Base-by-base conservation (phyloP, 2,797 vertebrate species). In the Coccyzus lansbergi region DNA sequence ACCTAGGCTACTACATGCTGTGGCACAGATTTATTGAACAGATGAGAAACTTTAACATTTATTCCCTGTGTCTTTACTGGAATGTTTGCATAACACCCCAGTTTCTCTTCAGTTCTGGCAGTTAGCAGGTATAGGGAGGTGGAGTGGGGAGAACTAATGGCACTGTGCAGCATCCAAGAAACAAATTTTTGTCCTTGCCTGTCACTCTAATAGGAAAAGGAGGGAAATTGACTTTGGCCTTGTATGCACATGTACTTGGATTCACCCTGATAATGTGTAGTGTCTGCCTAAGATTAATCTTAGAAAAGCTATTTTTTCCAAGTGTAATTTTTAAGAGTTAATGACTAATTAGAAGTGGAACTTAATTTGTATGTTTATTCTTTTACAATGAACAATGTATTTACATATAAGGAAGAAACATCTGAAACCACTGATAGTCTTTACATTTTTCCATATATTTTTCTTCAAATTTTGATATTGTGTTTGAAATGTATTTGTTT, bases 311-410 rank as follows among this genome's bases (percentile, higher is more conserved):
- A 88, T 38, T 38, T 76, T 96, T 88, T 93, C 62, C 63, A 70
- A 79, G 81, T 72, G 18, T 81, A 83, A 40, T 79, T 96, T 48
- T 90, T 96, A 85, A 95, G 42, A 65, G 44, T 92, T 94, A 93
- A 94, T 94, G 88, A 65, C 94, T 97, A 93, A 92, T 79, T 92
- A 59, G 63, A 70, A 65, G 33, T 44, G 63, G n/a, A 26, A 55
- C 20, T 68, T 77, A 68, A 55, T 95, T 29, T 65, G 17, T 69
- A 13, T 90, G 26, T 95, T 94, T 93, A 63, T 94, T 91, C 83
- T 94, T 63, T 88, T 64, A 53, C 38, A 92, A 15, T 78, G 46
- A 92, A 93, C 52, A 85, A 38, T 40, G 67, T 74, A 42, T 72
- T 96, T 96, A 51, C 14, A 49, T 93, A 51, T 72, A 75, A 95